Evolutionary conservation across 2,113 vertebrate genomes (phyloP).

Genomic region (Labrus mixtus): DNA sequence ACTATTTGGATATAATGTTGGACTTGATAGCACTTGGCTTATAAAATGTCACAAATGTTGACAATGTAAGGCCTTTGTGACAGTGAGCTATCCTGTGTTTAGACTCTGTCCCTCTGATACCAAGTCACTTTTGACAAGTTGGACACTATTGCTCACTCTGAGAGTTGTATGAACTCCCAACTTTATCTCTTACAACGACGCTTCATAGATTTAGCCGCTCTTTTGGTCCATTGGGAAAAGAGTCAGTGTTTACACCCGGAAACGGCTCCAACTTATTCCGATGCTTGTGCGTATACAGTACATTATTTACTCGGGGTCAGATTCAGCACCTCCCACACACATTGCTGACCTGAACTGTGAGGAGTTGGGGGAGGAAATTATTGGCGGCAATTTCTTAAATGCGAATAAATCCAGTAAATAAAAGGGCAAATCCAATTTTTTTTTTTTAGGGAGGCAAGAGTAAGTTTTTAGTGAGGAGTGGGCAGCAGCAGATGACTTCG

Average conservation of each 20-base stretch:
- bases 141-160: constrained; percentile 9
- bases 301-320: constrained; percentile 24
- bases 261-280: constrained; percentile 7
- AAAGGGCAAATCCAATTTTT: constrained; percentile 35
- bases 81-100: neutral
- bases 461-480: neutral
- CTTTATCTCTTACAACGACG: constrained; percentile 17
- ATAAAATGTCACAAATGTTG: neutral
- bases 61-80: constrained; percentile 3
- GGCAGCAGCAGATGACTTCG: constrained; percentile 3
- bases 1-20: constrained; percentile 8
- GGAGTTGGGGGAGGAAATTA: constrained; percentile 20
- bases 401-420: constrained; percentile 29
- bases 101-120: constrained; percentile 8
- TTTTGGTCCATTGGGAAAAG: neutral
- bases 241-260: neutral
- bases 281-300: neutral
- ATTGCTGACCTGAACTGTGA: constrained; percentile 42
- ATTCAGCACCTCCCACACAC: constrained; percentile 53
- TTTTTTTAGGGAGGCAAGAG: constrained; percentile 8
- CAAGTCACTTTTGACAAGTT: constrained; percentile 32
- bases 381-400: constrained; percentile 24
- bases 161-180: constrained; percentile 7
- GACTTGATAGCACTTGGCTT: neutral
- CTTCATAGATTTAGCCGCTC: constrained; percentile 6